A percentile compares a stretch with the other conserved stretches of the same genome.
Conservation (phyloP, 2,888 invertebrate species). For the Drosophila vallismaia region DNA sequence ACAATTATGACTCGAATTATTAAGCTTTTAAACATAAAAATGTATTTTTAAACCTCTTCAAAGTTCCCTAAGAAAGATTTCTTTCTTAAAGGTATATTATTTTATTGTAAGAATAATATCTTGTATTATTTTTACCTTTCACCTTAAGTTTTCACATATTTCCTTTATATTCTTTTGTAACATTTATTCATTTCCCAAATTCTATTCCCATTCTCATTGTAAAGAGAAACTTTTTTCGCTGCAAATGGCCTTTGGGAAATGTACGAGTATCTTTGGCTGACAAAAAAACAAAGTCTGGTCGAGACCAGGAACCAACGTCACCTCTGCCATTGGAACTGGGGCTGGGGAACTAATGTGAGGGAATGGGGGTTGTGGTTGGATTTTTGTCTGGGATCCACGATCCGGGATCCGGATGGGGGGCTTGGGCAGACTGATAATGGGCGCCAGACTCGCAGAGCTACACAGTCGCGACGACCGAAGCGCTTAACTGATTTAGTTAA, state of each 20-base stretch:
- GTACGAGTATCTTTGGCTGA: slow-evolving; percentile 1
- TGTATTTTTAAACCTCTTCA: too few species aligned
- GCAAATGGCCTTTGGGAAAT: neutral
- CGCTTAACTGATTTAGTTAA: slow-evolving; percentile 79
- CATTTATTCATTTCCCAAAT: slow-evolving; percentile 5
- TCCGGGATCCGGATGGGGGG: neutral
- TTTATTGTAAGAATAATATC: neutral
- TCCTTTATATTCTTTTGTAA: neutral
- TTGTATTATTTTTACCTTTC: neutral
- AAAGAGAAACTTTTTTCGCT: slow-evolving; percentile 5
- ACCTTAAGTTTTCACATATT: neutral
- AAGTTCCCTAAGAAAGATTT: too few species aligned
- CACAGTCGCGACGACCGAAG: slow-evolving; percentile 44
- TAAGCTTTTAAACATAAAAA: too few species aligned
- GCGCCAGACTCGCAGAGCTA: slow-evolving; percentile 48
- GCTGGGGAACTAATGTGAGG: too few species aligned
- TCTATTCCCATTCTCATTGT: neutral
- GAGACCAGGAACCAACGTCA: slow-evolving; percentile 5
- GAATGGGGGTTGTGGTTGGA: slow-evolving; percentile 1
- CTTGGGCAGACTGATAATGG: slow-evolving; percentile 33
- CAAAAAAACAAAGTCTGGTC: slow-evolving; percentile 1
- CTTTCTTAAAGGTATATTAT: too few species aligned
- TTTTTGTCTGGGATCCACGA: neutral
- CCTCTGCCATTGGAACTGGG: neutral
- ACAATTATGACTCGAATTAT: too few species aligned